These are phyloP conservation scores for Pogonognathellus flavescens DNA, from an alignment of 1,140 invertebrate genomes.

Conservation along the genomic window DNA sequence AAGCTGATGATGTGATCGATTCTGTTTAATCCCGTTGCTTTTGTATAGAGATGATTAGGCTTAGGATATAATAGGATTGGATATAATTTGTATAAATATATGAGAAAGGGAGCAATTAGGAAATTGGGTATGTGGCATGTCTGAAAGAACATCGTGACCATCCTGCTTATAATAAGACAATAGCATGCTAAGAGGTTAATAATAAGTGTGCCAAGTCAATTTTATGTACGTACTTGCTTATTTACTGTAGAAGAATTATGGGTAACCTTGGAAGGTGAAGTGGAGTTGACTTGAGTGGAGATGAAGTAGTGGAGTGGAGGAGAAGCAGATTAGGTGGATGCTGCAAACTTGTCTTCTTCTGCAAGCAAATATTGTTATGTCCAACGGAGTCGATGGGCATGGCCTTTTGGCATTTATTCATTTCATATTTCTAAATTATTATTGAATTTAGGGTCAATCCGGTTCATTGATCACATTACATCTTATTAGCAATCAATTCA, in stretches of 20 bases:
- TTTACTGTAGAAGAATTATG: background rate
- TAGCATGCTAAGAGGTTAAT: background rate
- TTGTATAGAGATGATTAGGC: too few relatives aligned
- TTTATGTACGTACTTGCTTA: background rate
- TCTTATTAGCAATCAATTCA: background rate
- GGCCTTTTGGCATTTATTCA: background rate
- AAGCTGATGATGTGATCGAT: too few relatives aligned
- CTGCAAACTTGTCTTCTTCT: too few relatives aligned
- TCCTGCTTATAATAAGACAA: background rate
- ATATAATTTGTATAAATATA: too few relatives aligned
- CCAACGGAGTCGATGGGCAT: background rate
- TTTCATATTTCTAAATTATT: background rate
- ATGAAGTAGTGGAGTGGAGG: too few relatives aligned
- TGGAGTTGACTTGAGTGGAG: too few relatives aligned
- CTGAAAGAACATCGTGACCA: background rate
- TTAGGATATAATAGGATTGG: too few relatives aligned
- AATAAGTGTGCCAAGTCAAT: slow-evolving; percentile 1
- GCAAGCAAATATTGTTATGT: too few relatives aligned
- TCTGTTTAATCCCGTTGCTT: too few relatives aligned
- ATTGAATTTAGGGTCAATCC: background rate
- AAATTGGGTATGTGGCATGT: background rate
- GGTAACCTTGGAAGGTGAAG: slow-evolving; percentile 3
- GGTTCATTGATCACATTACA: background rate
- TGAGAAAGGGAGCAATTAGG: too few relatives aligned
- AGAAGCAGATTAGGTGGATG: too few relatives aligned